phyloP scores from a whole-genome alignment of 2,113 vertebrate species.

The Mesoclemmys tuberculata region DNA sequence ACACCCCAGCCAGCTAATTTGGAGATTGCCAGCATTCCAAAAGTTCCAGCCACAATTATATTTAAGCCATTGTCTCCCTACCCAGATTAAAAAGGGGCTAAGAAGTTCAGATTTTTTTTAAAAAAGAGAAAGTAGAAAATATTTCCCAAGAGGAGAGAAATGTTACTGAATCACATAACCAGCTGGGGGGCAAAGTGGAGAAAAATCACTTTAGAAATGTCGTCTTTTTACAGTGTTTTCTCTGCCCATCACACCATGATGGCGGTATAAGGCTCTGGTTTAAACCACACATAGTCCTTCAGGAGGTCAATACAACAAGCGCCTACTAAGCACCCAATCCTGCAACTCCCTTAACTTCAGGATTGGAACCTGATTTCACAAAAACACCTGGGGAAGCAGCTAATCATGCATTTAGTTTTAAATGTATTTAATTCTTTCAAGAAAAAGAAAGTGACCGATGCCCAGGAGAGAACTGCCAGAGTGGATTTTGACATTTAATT shows the following conservation, averaged over 20 bases:
- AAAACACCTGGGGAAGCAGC: neutral
- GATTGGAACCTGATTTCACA: neutral
- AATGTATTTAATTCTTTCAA: neutral
- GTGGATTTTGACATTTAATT: fast-evolving
- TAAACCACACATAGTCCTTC: fast-evolving
- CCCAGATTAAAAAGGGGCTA: neutral
- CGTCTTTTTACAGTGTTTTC: neutral
- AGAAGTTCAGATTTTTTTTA: neutral
- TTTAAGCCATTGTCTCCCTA: neutral
- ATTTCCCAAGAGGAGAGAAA: neutral
- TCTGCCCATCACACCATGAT: neutral
- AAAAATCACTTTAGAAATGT: neutral
- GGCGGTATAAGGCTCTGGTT: neutral
- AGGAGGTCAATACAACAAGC: fast-evolving
- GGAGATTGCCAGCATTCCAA: neutral
- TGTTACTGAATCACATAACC: neutral
- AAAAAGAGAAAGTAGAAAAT: neutral
- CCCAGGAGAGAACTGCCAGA: neutral
- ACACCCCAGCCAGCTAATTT: fast-evolving
- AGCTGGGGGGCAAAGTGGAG: neutral
- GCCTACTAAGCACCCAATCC: neutral
- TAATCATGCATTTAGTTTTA: neutral
- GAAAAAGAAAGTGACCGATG: neutral
- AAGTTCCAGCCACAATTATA: fast-evolving
- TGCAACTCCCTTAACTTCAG: neutral